These are phyloP conservation scores for Eulemur mongoz DNA, from an alignment of 2,797 vertebrate genomes.

Conservation along the genomic window DNA sequence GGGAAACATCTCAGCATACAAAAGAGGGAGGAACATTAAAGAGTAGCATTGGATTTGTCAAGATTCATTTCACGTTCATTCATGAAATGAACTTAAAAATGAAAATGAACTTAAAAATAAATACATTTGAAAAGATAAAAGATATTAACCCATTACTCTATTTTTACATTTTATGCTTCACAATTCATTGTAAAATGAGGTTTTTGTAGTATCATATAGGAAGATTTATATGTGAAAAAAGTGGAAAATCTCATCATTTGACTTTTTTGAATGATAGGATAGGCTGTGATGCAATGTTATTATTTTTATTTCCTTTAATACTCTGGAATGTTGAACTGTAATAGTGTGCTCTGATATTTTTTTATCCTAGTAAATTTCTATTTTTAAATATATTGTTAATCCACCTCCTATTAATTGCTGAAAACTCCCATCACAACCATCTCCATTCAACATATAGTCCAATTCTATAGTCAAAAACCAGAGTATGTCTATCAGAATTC, in stretches of 20 bases:
- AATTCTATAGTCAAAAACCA: neutral
- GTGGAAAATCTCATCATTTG: neutral
- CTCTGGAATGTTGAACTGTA: accelerated
- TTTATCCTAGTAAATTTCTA: neutral
- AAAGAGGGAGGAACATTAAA: neutral
- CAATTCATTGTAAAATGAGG: neutral
- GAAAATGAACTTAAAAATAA: neutral
- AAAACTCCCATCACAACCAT: neutral
- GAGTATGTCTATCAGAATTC: neutral
- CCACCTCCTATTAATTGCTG: neutral
- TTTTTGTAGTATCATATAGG: neutral
- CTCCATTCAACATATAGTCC: neutral
- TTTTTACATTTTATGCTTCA: neutral
- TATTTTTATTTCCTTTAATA: neutral
- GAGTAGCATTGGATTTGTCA: neutral
- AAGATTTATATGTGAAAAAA: neutral
- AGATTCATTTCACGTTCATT: neutral
- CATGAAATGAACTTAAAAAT: neutral
- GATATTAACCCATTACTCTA: neutral
- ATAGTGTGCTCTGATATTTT: neutral
- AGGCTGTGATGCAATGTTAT: neutral
- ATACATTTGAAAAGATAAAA: neutral
- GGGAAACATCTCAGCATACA: neutral
- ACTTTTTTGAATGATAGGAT: neutral
- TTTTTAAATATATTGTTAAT: neutral